Evolutionary conservation across 1,140 invertebrate species (phyloP), one percentile per base, ranked within the genome.

Genomic region (Triops cancriformis): DNA sequence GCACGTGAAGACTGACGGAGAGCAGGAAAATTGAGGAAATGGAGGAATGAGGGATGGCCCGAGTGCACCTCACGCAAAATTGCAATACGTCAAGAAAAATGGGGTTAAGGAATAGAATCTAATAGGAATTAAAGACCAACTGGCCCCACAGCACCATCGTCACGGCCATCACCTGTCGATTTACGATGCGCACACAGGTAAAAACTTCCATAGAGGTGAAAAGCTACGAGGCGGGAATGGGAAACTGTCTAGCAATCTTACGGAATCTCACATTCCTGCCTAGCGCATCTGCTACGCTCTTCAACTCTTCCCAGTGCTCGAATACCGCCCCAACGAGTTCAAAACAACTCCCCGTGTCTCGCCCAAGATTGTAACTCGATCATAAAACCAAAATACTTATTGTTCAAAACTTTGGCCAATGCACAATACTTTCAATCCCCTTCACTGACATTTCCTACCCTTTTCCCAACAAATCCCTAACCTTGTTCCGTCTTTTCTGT

Each of bases 101-200:
- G 45, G 14, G 10, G 23, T 3, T n/a, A n/a, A 18, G 18, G 23
- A 64, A 64, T 23, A 23, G 23, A 64, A 64, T 23, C 18, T 18
- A 64, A 64, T 64, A 64, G 14, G 51, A 64, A 64, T n/a, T 64
- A 64, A 64, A 18, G 14, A 18, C 51, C 51, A 64, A 18, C 51
- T 37, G 2, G 51, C 51, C 51, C 51, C 14, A 6, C 14, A 18
- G 51, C 23, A 14, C 51, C 51, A 64, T 64, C 51, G 51, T 64
- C 51, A 64, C 51, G 51, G 51, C 14, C 51, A 64, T 64, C 51
- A 23, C 51, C 51, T 64, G 51, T 64, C 51, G 51, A 64, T 64
- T 64, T 64, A 64, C 51, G 51, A 64, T 23, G 51, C 51, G 23
- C 51, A 64, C 51, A 64, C 51, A 64, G 51, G 51, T 64, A 64